A percentile compares a stretch with the other conserved stretches of the same genome.
Evolutionary conservation across 2,888 invertebrate species (phyloP).

Genomic region (Tetranychus piercei): DNA sequence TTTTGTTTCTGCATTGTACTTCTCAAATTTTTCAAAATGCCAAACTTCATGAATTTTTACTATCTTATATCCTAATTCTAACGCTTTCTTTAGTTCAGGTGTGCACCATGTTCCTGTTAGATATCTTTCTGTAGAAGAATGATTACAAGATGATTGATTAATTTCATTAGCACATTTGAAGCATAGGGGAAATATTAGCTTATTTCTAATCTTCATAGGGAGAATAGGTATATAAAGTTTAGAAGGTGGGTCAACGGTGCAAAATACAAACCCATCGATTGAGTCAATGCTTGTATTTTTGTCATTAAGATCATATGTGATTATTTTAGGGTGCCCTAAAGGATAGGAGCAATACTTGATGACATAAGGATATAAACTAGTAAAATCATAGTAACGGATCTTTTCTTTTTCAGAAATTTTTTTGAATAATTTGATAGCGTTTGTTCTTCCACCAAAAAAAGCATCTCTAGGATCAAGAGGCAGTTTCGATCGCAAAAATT

Average conservation of each 20-base stretch:
- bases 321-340: not conserved
- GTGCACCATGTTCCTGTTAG: slow-evolving; percentile 29
- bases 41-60: not conserved
- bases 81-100: slow-evolving; percentile 28
- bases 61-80: slow-evolving; percentile 28
- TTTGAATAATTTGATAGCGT: slow-evolving; percentile 27
- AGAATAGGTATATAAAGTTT: too few relatives aligned
- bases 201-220: too few relatives aligned
- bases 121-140: slow-evolving; percentile 20
- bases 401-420: slow-evolving; percentile 23
- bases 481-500: not conserved
- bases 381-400: slow-evolving; percentile 28
- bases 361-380: slow-evolving; percentile 28
- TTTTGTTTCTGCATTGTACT: not conserved
- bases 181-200: too few relatives aligned
- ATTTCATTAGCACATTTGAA: too few relatives aligned
- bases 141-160: too few relatives aligned
- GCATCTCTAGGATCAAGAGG: slow-evolving; percentile 28
- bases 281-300: too few relatives aligned
- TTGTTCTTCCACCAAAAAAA: slow-evolving; percentile 29
- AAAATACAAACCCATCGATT: too few relatives aligned
- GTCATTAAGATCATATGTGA: too few relatives aligned
- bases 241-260: too few relatives aligned
- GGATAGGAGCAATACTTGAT: slow-evolving; percentile 28
- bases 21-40: not conserved